Conservation (phyloP, 2,888 invertebrate species). For the Ennomos quercinarius region DNA sequence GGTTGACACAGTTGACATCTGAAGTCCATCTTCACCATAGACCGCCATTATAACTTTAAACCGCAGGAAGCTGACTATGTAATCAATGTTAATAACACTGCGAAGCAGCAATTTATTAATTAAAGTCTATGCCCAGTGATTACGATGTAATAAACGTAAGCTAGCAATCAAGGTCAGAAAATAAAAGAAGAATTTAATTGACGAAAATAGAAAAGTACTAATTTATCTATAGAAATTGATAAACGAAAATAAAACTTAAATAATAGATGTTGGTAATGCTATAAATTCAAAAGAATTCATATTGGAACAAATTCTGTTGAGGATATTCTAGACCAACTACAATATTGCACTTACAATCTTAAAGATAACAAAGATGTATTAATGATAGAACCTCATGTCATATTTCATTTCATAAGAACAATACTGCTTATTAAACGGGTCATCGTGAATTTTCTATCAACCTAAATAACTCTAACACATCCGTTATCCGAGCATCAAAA, state of each 20-base stretch:
- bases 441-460: slow-evolving; percentile 26
- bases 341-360: too few relatives aligned
- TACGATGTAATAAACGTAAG: not conserved
- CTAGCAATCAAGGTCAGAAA: not conserved
- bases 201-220: too few relatives aligned
- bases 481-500: slow-evolving; percentile 40
- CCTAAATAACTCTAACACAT: slow-evolving; percentile 34
- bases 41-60: slow-evolving; percentile 9
- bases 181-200: too few relatives aligned
- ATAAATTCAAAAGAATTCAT: too few relatives aligned
- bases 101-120: slow-evolving; percentile 22
- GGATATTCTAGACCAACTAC: too few relatives aligned
- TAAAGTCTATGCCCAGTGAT: slow-evolving; percentile 14
- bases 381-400: too few relatives aligned
- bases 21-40: not conserved
- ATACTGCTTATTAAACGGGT: slow-evolving; percentile 19
- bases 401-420: not conserved
- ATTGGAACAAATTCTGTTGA: too few relatives aligned
- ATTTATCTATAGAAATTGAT: too few relatives aligned
- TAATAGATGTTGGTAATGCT: too few relatives aligned
- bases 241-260: too few relatives aligned
- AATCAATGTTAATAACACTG: slow-evolving; percentile 19
- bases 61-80: slow-evolving; percentile 20
- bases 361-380: too few relatives aligned
- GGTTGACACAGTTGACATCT: too few relatives aligned